Percentiles rank a stretch among this genome's conserved stretches.
phyloP scores from a whole-genome alignment of 2,888 invertebrate species.

The Thysanoteuthis rhombus region DNA sequence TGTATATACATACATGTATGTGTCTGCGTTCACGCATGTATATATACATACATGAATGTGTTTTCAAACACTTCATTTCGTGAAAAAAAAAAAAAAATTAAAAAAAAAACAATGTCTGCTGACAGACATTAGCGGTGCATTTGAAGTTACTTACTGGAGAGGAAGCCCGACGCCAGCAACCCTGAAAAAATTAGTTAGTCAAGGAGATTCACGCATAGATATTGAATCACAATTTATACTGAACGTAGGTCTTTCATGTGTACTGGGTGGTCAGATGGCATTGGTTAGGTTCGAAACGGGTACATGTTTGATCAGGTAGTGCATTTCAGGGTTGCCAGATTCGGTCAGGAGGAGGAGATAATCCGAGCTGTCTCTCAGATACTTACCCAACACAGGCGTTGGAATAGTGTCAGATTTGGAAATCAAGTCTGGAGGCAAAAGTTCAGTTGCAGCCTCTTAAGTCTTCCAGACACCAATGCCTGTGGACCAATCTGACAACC shows the following conservation, averaged over 20 bases:
- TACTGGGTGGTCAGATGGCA: not conserved
- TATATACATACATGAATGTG: not conserved
- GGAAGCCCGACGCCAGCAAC: constrained; percentile 12
- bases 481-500: too few species aligned
- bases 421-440: too few species aligned
- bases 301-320: not conserved
- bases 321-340: not conserved
- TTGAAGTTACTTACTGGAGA: constrained; percentile 1
- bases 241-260: not conserved
- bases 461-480: too few species aligned
- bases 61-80: not conserved
- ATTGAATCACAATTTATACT: not conserved
- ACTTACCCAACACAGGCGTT: too few species aligned
- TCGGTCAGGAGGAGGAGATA: too few species aligned
- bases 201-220: not conserved
- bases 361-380: too few species aligned
- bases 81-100: not conserved
- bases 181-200: not conserved
- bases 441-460: too few species aligned
- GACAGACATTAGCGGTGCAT: not conserved
- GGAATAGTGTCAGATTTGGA: too few species aligned
- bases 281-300: not conserved
- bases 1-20: not conserved
- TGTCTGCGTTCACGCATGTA: not conserved
- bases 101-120: not conserved